Base-by-base conservation (phyloP, 2,888 invertebrate genomes). In the Epirrita christyi region DNA sequence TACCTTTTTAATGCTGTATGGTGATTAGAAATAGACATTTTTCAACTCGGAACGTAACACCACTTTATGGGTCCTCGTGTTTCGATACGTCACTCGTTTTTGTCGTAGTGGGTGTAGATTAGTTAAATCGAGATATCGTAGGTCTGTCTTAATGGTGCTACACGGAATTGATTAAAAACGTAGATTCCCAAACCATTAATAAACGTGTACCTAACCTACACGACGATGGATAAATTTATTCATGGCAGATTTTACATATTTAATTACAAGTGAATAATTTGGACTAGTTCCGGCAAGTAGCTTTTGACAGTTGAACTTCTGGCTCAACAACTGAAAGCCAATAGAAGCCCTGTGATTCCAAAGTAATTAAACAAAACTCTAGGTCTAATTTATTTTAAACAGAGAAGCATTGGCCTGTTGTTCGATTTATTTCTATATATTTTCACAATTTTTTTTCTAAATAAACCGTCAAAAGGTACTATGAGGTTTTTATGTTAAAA, bases 1-100 rank as follows among this genome's bases (percentile, higher is more conserved):
- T 75, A 80, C 76, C 74, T 78, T 83, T 67, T 83, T 86, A 86
- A 86, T 84, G 82, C 76, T 75, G 76, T 77, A 74, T 73, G 76
- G 80, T 82, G 83, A 84, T 85, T 86, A 85, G 82, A 80, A 80
- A 76, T 78, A 78, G 77, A 81, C 73, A 85, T 85, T 85, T 85
- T 81, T 86, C 78, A 81, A 78, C 70, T 68, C 69, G 75, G 75
- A 75, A 68, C 55, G 64, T 63, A 66, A 67, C 64, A 62, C 67
- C 66, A 72, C 76, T 67, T 67, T 67, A 67, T 67, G 64, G 65
- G n/a, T 36, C 28, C 59, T 46, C 59, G 42, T 49, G 45, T 72
- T 74, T 67, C 68, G 77, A 77, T 82, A 80, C 80, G 76, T 81
- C 81, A 81, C 79, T 67, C 66, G 62, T 73, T 76, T 73, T 76